Evolutionary conservation across 1,140 invertebrate species (phyloP).

Genomic region (Hyposmocoma kahamanoa): DNA sequence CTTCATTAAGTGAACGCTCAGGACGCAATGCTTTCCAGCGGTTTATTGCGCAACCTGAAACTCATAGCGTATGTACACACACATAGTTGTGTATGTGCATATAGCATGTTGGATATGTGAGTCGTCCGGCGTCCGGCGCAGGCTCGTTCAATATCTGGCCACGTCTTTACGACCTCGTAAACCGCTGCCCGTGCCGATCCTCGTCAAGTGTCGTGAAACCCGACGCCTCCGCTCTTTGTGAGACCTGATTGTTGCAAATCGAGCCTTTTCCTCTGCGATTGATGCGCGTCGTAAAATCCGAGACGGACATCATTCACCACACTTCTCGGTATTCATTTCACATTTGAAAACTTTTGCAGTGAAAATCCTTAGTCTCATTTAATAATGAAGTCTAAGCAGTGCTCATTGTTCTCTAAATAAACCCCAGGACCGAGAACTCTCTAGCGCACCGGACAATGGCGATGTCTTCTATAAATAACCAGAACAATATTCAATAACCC

Average conservation of each 20-base stretch:
- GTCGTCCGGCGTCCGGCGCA: background rate
- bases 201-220: conserved; percentile 34
- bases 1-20: too few species aligned
- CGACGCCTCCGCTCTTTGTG: conserved; percentile 29
- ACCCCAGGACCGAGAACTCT: conserved; percentile 22
- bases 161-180: conserved; percentile 33
- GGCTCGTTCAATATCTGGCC: conserved; percentile 32
- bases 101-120: background rate
- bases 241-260: conserved; percentile 7
- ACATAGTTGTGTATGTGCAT: too few species aligned
- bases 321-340: too few species aligned
- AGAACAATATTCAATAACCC: conserved; percentile 69
- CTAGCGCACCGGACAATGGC: conserved; percentile 38
- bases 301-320: too few species aligned
- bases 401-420: conserved; percentile 22
- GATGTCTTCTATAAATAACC: conserved; percentile 65
- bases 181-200: background rate
- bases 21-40: too few species aligned
- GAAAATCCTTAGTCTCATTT: background rate
- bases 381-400: conserved; percentile 8
- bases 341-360: background rate
- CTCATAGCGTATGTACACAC: too few species aligned
- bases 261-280: background rate
- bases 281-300: too few species aligned
- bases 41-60: too few species aligned